phyloP scores from a whole-genome alignment of 2,797 vertebrate species.

The Enteromius anoplus region DNA sequence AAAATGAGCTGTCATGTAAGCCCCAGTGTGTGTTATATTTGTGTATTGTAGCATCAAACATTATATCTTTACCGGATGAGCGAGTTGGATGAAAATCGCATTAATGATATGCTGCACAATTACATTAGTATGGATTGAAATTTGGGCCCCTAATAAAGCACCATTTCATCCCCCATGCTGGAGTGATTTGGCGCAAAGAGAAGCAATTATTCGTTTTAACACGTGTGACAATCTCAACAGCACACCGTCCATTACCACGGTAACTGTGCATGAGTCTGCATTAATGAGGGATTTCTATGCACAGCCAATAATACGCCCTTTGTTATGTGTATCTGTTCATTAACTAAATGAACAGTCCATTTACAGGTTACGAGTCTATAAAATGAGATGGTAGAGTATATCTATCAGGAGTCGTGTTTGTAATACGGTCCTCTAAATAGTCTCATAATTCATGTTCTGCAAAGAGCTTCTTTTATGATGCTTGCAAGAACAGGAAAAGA shows the following conservation, averaged over 20 bases:
- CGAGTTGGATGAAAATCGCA: constrained; percentile 18
- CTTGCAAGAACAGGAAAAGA: not conserved
- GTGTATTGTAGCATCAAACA: not conserved
- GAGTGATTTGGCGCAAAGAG: constrained; percentile 42
- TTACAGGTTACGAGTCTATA: constrained; percentile 45
- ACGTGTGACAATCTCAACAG: constrained; percentile 47
- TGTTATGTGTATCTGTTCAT: constrained; percentile 37
- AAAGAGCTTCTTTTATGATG: constrained; percentile 10
- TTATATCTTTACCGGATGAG: not conserved
- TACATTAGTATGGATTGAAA: constrained; percentile 32
- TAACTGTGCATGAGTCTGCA: constrained; percentile 45
- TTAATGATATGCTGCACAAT: constrained; percentile 23
- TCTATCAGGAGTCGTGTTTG: constrained; percentile 6
- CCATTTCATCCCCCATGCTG: constrained; percentile 11
- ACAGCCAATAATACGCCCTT: constrained; percentile 36
- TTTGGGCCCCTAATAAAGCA: constrained; percentile 26
- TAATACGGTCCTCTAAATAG: constrained; percentile 15
- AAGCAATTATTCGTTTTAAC: constrained; percentile 49
- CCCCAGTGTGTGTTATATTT: not conserved
- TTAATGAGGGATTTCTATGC: constrained; percentile 37
- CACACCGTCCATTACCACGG: constrained; percentile 48
- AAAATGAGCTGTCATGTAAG: not conserved
- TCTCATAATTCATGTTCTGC: constrained; percentile 1
- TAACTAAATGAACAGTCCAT: constrained; percentile 50
- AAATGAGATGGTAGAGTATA: constrained; percentile 15